Evolutionary conservation across 2,113 vertebrate genomes (phyloP), one percentile per base, ranked within the genome.

Genomic region (Eonycteris spelaea): DNA sequence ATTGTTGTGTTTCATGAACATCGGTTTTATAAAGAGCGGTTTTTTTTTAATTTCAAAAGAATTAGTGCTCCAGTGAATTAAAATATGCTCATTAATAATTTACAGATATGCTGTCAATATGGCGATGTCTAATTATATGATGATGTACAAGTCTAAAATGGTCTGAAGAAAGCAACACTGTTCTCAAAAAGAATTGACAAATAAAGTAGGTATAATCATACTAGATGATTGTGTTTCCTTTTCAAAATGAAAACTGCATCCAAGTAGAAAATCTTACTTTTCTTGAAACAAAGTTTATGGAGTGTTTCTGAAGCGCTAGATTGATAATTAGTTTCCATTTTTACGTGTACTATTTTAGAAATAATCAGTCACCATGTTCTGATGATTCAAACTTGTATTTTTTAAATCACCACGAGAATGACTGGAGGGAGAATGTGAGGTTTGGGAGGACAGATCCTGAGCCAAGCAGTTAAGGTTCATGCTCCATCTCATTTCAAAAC

Each of bases 11-110:
- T 94, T 61, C 30, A 38, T 6, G 5, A 89, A 26, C 0, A 40
- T 83, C 7, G 24, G 13, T 65, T 85, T 79, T 78, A 80, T 30
- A 73, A 0, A 48, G 45, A 82, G 4, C 3, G 80, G 30, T 55
- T 88, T 94, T 61, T 61, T 92, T 91, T 71, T 43, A 43, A 77
- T 94, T 96, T 82, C 16, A 90, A 79, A 92, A 94, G 19, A 95
- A 68, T 92, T 84, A 45, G 2, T 75, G 2, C 7, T 30, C 30
- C 12, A 43, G 14, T n/a, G 82, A 92, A 65, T 74, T 91, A 33
- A 93, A 90, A 83, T 90, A 51, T 45, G 45, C 5, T 86, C 15
- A 40, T 79, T 85, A 96, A 88, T 75, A 82, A 91, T 74, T 71
- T 73, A 55, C 5, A 92, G 21, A 77, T 43, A 68, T 8, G 14